Percentiles rank a stretch among this genome's conserved stretches.
Evolutionary conservation across 2,888 invertebrate species (phyloP).

Genomic region (Subacronicta megacephala): DNA sequence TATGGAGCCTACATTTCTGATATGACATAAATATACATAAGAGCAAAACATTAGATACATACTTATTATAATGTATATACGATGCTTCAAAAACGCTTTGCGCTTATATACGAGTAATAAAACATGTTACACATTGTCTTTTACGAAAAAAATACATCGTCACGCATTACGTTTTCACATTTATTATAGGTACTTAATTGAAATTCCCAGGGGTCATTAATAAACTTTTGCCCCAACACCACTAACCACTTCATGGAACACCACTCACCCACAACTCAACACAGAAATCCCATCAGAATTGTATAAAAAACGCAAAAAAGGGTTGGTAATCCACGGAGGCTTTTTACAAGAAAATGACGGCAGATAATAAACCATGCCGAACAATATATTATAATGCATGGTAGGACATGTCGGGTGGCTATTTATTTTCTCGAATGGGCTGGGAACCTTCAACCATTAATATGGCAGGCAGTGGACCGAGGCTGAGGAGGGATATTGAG

Average conservation of each 20-base stretch:
- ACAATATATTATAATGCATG: conserved; percentile 86
- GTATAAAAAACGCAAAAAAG: conserved; percentile 44
- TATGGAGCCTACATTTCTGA: conserved; percentile 13
- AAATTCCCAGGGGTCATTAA: conserved; percentile 11
- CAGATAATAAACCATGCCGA: conserved; percentile 72
- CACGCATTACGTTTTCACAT: background rate
- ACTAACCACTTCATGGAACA: conserved; percentile 8
- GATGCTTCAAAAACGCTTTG: too few species aligned
- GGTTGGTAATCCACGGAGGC: conserved; percentile 54
- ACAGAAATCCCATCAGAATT: conserved; percentile 49
- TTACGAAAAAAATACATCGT: too few species aligned
- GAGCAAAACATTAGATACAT: too few species aligned
- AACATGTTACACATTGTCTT: too few species aligned
- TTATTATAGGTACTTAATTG: background rate
- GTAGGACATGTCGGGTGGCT: conserved; percentile 80
- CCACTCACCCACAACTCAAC: conserved; percentile 28
- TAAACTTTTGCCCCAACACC: conserved; percentile 13
- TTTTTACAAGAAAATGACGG: conserved; percentile 71
- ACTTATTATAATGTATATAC: too few species aligned
- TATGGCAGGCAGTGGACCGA: conserved; percentile 81
- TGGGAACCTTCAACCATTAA: conserved; percentile 78
- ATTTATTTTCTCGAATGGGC: conserved; percentile 82
- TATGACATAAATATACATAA: too few species aligned
- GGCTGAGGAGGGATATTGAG: conserved; percentile 70
- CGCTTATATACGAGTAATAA: too few species aligned